Base-by-base conservation (phyloP, 37 sponge, comb jelly and placozoan genomes). In the Diacarnus erythraeanus region DNA sequence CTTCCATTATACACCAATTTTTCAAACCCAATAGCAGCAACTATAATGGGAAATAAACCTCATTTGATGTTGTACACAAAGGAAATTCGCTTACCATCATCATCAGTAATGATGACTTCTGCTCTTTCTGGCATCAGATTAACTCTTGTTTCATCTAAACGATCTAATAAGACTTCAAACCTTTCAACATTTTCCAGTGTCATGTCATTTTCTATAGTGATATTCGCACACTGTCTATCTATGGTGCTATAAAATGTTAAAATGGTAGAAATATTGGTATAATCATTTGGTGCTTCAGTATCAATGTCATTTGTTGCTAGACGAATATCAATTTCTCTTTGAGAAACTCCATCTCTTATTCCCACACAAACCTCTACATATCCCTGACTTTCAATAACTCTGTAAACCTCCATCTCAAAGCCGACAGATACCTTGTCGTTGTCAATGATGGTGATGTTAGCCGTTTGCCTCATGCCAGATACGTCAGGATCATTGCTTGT, bases 351-450 rank as follows among this genome's bases (percentile, higher is more conserved):
- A 6, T 12, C 51, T 47, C 51, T 47, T 6, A 47, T 12, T 47
- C 51, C 12, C 6, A 12, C 51, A 47, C 51, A 47, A 12, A 47
- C 51, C 51, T 47, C 51, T 12, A 47, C 51, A 47, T 15, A 47
- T 47, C 51, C 51, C 12, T 47, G 51, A 12, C 12, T 12, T 12
- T 47, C 51, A 6, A 6, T 47, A 12, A 12, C 75, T 18, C 34
- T 29, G 75, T 57, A 51, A 1, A 33, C 33, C 29, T 51, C 58
- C 18, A 51, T 44, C 12, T 57, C 57, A 47, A 74, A 74, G 36
- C 75, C 75, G 56, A 74, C 56, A 20, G 75, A 56, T 31, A 74
- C 58, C 12, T 47, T 47, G 12, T 47, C 51, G 12, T 47, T 47
- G 12, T 47, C 51, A 6, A 47, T 47, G 51, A 47, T 47, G 51